Base-by-base conservation (phyloP, 2,888 invertebrate genomes). In the Strigamia crassipes region DNA sequence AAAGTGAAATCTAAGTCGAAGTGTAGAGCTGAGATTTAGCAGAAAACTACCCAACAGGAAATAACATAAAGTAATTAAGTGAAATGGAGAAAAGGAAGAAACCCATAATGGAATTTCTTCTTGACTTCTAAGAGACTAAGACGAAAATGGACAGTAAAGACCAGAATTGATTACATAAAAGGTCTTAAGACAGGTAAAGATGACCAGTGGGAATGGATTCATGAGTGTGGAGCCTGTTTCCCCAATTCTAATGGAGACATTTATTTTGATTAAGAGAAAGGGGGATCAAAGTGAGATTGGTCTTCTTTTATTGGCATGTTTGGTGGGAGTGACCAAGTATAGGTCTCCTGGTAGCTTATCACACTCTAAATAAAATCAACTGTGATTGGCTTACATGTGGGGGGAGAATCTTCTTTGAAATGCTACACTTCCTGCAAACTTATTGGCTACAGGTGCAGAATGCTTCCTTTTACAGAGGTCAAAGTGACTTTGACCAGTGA, bases 351-450 rank as follows among this genome's bases (percentile, higher is more conserved):
- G 12, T 15, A 73, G 31, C 73, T 73, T 73, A 73, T 73, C 73
- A 73, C 73, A 27, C 73, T 73, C 73, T 73, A 73, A 73, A 73
- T 73, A 31, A 73, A 73, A 73, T 73, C 73, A 73, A 73, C 73
- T 15, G 27, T 73, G 73, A 73, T 73, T 73, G 73, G 73, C 73
- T 73, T 73, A 73, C 31, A 27, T 73, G 5, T 13, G 73, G 73
- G 73, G 10, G 1, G n/a, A 27, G 31, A 73, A 31, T 73, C 73
- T n/a, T 66, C 27, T 31, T 73, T 73, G 73, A 73, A 73, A 73
- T 31, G n/a, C 73, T 73, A 73, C 73, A 73, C 73, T 73, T 73
- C 73, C 73, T 73, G 27, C 31, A 23, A 31, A 73, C 73, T 73
- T 73, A 73, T 73, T 73, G 73, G 31, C 73, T 73, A 73, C 73